Conservation (phyloP, 2,797 vertebrate species). For the Epinephelus awoara region DNA sequence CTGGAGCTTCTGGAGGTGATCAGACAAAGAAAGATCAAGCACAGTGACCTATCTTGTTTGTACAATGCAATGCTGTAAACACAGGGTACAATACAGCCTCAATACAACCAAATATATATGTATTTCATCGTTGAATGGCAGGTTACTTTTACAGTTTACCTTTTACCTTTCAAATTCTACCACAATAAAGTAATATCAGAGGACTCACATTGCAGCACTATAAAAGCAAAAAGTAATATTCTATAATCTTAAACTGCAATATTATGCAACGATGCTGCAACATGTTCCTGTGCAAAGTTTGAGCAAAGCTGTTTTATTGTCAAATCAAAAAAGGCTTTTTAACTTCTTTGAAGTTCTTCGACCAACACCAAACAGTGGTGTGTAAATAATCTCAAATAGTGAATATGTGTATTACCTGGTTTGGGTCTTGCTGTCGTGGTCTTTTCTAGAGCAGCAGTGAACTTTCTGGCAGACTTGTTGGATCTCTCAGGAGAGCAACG, state of each 20-base stretch:
- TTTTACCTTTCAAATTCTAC: constrained; percentile 4
- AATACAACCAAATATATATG: not conserved
- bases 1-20: constrained; percentile 72
- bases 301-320: constrained; percentile 13
- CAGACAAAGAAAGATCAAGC: constrained; percentile 14
- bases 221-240: constrained; percentile 39
- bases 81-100: not conserved
- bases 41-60: not conserved
- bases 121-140: not conserved
- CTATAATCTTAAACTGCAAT: constrained; percentile 10
- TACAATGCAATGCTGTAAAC: constrained; percentile 4
- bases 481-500: constrained; percentile 60
- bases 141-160: not conserved
- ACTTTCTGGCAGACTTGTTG: constrained; percentile 41
- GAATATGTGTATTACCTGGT: constrained; percentile 76
- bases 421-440: constrained; percentile 66
- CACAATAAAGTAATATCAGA: constrained; percentile 7
- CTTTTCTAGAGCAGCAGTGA: constrained; percentile 27
- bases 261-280: constrained; percentile 2
- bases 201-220: constrained; percentile 18
- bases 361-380: no score
- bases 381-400: not conserved
- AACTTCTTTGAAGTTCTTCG: not conserved
- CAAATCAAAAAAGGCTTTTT: constrained; percentile 19
- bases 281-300: not conserved